Evolutionary conservation across 2,797 vertebrate species (phyloP), one percentile per base, ranked within the genome.

Genomic region (Centroberyx gerrardi): DNA sequence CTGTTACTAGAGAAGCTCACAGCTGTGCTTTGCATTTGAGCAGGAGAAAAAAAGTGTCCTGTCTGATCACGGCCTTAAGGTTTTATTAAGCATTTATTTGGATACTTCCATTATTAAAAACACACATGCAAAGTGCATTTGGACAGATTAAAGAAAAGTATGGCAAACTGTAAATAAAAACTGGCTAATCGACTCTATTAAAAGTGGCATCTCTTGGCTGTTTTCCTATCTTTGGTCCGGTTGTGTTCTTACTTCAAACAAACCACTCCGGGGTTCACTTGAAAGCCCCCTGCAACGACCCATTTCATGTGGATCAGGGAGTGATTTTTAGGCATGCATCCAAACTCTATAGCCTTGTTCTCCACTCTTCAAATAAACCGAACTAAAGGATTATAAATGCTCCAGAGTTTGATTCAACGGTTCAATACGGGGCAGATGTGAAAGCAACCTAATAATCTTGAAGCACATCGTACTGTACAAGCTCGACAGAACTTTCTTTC

Each of bases 11-110:
- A 18, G 60, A 48, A 62, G 46, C 76, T 72, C 65, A 49, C 38
- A 28, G 28, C 70, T 69, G 36, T 40, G 40, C 84, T 86, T 88
- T 76, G 9, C 54, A 75, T 85, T 86, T 73, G 53, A 84, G 68
- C 58, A 31, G 55, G 74, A 44, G 38, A 56, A 40, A 31, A 63
- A 29, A 51, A 40, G 7, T 13, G 1, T 3, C 15, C 55, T 2
- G 63, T 56, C 18, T 67, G 28, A 60, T 3, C 51, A 27, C 22
- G 71, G 61, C 28, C 29, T 38, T 12, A 5, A 33, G 48, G 54
- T 40, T 17, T 67, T 62, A 15, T 52, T 2, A 2, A 6, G 17
- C 12, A 9, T 48, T 36, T 64, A 36, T 72, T 61, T 61, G 46
- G 9, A 8, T 53, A 17, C 13, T 46, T 54, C 7, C 14, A 12